These are phyloP conservation scores for Chiloscyllium punctatum DNA, from an alignment of 2,797 vertebrate species.

Conservation along the genomic window DNA sequence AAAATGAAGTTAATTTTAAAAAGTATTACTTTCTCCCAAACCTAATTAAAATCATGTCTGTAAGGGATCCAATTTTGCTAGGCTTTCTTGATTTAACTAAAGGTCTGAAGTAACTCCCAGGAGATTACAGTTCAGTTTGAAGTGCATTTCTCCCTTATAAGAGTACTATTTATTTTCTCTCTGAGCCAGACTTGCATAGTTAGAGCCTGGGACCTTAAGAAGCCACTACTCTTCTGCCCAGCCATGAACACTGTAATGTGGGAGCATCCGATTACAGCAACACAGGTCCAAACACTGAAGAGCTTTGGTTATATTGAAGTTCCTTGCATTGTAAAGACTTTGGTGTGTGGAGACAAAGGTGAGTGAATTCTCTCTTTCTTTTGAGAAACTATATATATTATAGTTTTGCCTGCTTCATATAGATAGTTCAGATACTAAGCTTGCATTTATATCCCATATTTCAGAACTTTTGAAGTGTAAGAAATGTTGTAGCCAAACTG, in stretches of 20 bases:
- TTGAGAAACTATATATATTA: not conserved
- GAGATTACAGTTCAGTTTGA: too few species aligned
- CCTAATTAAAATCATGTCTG: too few species aligned
- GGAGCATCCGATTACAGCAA: slow-evolving; percentile 83
- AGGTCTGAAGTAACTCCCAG: too few species aligned
- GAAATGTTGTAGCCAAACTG: not conserved
- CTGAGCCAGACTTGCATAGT: slow-evolving; percentile 79
- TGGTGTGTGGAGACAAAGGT: slow-evolving; percentile 95
- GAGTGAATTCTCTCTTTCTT: slow-evolving; percentile 42
- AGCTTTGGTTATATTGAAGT: slow-evolving; percentile 83
- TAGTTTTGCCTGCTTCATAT: not conserved
- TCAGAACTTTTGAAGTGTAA: not conserved
- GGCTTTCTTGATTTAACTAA: too few species aligned
- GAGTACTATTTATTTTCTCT: not conserved
- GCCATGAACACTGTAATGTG: slow-evolving; percentile 98
- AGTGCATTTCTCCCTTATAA: too few species aligned
- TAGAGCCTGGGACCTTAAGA: slow-evolving; percentile 81
- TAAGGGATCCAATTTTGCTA: too few species aligned
- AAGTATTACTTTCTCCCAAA: too few species aligned
- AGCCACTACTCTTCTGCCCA: slow-evolving; percentile 88
- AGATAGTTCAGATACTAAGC: not conserved
- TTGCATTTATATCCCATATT: not conserved
- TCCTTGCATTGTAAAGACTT: slow-evolving; percentile 81
- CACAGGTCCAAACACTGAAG: slow-evolving; percentile 71
- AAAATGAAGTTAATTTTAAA: too few species aligned